Evolutionary conservation across 2,797 vertebrate genomes (phyloP).

Genomic region (Enteromius fasciolatus): DNA sequence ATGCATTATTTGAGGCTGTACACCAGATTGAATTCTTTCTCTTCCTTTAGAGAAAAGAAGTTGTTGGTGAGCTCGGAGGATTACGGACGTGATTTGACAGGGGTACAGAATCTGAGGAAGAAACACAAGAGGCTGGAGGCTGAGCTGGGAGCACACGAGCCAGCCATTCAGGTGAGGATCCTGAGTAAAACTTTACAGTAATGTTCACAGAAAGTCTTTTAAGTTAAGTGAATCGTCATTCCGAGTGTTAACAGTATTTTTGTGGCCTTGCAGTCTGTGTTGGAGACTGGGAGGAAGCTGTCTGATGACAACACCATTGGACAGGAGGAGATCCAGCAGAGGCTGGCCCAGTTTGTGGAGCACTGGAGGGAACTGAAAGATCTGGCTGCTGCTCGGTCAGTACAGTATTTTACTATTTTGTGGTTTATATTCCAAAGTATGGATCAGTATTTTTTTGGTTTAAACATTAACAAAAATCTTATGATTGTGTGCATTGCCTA

Average conservation of each 20-base stretch:
- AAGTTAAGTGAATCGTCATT: neutral
- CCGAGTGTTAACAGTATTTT: neutral
- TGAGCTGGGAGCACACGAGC: conserved; percentile 93
- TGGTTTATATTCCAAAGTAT: neutral
- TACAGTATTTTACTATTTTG: neutral
- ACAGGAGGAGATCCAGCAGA: conserved; percentile 98
- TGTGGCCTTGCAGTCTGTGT: conserved; percentile 82
- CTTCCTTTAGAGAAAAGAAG: conserved; percentile 90
- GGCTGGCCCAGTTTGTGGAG: conserved; percentile 93
- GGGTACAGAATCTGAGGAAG: conserved; percentile 97
- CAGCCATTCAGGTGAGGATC: conserved; percentile 89
- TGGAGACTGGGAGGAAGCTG: conserved; percentile 95
- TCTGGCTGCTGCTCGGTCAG: conserved; percentile 89
- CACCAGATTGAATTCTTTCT: neutral
- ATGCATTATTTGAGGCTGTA: neutral
- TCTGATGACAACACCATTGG: conserved; percentile 98
- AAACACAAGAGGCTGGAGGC: conserved; percentile 98
- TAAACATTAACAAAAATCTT: neutral
- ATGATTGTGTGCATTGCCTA: neutral
- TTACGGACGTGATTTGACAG: conserved; percentile 96
- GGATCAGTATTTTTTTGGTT: neutral
- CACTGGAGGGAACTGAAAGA: conserved; percentile 98
- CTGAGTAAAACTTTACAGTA: no score
- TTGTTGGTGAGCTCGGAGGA: conserved; percentile 96
- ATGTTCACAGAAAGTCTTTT: neutral